Evolutionary conservation across 1,140 invertebrate species (phyloP), one percentile per base, ranked within the genome.

Genomic region (Drosophila nasuta): DNA sequence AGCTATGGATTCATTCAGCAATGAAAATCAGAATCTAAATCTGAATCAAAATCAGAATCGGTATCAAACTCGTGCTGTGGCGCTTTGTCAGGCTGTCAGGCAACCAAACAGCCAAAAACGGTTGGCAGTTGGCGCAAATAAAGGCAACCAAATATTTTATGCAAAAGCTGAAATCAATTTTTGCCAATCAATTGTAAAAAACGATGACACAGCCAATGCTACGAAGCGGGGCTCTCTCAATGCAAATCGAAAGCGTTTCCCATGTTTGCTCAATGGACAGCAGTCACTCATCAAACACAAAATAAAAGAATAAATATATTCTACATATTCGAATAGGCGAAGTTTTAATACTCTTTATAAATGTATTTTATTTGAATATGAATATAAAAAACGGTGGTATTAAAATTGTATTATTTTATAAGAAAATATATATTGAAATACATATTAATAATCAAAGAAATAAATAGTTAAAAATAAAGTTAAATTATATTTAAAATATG

Each of bases 121-220:
- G 35, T 38, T 38, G 35, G 64, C 85, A 75, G 82, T 86, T 81
- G 75, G 77, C 62, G 82, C 82, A 83, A 83, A 81, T 83, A 89
- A 81, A 88, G 78, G 69, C 56, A 67, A 35, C 38, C 74, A 79
- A 88, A 89, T 88, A 88, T 83, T 83, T 89, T 89, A 88, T 88
- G 85, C 81, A 89, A 77, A 81, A 89, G 83, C 83, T 69, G 80
- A 81, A 89, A 89, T 89, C 77, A 78, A 89, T 88, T 88, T 88
- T 85, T 85, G 77, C 86, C 83, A 83, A 89, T 88, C 83, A 81
- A 88, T 89, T 89, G 81, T 75, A 74, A 75, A 88, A 81, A 78
- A 87, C 81, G 80, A 65, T 79, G 64, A 71, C 70, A 78, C 62
- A 65, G 72, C 48, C 67, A 58, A 43, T 58, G 13, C n/a, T 35